phyloP scores from a whole-genome alignment of 2,888 invertebrate species.

The Trichopoda pennipes region DNA sequence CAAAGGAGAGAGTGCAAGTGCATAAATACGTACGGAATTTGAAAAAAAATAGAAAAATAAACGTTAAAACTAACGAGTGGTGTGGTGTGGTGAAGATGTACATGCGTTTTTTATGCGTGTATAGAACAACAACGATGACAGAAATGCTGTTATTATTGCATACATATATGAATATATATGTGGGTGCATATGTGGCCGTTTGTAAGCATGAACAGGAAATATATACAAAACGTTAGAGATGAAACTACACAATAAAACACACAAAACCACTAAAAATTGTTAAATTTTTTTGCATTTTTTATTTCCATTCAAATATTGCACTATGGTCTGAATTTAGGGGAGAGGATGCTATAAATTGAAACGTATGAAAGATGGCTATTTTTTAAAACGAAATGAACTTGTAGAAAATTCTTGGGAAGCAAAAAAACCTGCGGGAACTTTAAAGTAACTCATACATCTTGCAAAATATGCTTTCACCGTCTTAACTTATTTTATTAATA shows the following conservation, averaged over 20 bases:
- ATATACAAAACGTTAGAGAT: conserved; percentile 61
- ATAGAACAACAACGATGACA: conserved; percentile 63
- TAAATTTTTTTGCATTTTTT: conserved; percentile 42
- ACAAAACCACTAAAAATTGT: conserved; percentile 56
- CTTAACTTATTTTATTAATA: too few relatives aligned
- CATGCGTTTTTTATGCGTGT: conserved; percentile 66
- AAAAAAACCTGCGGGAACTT: too few relatives aligned
- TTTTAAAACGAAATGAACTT: too few relatives aligned
- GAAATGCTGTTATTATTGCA: conserved; percentile 62
- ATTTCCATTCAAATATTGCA: conserved; percentile 31
- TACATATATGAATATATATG: background rate
- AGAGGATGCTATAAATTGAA: too few relatives aligned
- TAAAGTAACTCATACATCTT: too few relatives aligned
- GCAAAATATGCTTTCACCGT: too few relatives aligned
- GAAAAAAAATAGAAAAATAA: conserved; percentile 29
- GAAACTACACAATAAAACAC: conserved; percentile 59
- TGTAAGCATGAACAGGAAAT: conserved; percentile 49
- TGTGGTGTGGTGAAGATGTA: conserved; percentile 16
- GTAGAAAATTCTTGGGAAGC: too few relatives aligned
- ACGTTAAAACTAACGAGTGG: conserved; percentile 36
- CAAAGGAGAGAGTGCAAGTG: conserved; percentile 41
- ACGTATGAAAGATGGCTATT: too few relatives aligned
- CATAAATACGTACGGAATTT: conserved; percentile 17
- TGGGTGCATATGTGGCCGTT: background rate
- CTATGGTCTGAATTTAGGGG: background rate